Base-by-base conservation (phyloP, 1,140 invertebrate genomes). In the Oncopodura yosiiana region DNA sequence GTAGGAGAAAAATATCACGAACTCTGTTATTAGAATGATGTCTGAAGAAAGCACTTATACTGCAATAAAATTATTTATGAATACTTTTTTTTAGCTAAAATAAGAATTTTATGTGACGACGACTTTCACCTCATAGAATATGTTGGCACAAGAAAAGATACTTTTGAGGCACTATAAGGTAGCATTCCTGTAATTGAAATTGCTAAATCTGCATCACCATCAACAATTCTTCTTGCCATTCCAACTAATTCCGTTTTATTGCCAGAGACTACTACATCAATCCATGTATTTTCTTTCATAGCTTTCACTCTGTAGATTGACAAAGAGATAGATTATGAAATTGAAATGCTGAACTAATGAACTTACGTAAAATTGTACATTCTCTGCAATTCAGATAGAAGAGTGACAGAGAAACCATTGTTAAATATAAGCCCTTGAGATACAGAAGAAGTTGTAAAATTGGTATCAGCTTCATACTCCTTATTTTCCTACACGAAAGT, bases 91-190 rank as follows among this genome's bases (percentile, higher is more conserved):
- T n/a, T n/a, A n/a, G n/a, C n/a, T n/a, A n/a, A n/a, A n/a, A n/a
- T n/a, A n/a, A n/a, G n/a, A n/a, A n/a, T n/a, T n/a, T n/a, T n/a
- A n/a, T n/a, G n/a, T n/a, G n/a, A n/a, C n/a, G n/a, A n/a, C n/a
- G n/a, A n/a, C n/a, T n/a, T n/a, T n/a, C n/a, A 42, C 39, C 39
- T 42, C 39, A 42, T 42, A 23, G 39, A 42, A 21, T 42, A 42
- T 2, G 39, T 21, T 5, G 39, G 39, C 5, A 42, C 19, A 3
- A 42, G 19, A 42, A 42, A 42, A 5, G 16, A 23, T 9, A 42
- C 12, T 6, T 9, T 6, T 18, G 21, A 23, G 39, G 39, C 39
- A 42, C 39, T 42, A 14, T 42, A 42, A 3, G 39, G 39, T 6
- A 42, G 39, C 39, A 42, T 42, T 21, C 39, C 39, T 6, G 39